Evolutionary conservation across 2,888 invertebrate species (phyloP), one percentile per base, ranked within the genome.

Genomic region (Hypolimnas misippus): DNA sequence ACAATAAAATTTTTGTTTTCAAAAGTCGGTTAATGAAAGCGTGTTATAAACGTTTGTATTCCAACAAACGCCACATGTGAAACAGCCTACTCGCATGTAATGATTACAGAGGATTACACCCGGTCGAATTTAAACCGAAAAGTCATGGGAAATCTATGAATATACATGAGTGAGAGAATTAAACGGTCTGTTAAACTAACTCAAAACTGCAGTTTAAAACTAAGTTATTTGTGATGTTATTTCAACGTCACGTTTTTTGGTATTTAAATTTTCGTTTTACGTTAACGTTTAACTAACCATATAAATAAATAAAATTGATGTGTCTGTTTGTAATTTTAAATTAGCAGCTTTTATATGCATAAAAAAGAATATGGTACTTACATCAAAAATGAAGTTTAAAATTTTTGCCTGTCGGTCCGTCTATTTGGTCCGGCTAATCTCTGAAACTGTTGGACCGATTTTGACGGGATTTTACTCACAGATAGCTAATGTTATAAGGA

Each of bases 101-200:
- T 52, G 44, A 42, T 59, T 51, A 59, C 42, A 17, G n/a, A 57
- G 63, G 55, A 59, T 59, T 56, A 63, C 63, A 33, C 44, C 35
- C 25, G 16, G 44, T 38, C 35, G 51, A 59, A 55, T 63, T 59
- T 44, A 29, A 59, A 55, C 58, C 59, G 58, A 63, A 63, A 63
- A 59, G 59, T 63, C 63, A 55, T 29, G 55, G 33, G 38, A 44
- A 63, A 42, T 55, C 59, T 44, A 59, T 63, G 59, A 63, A 63
- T 63, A 63, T 58, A 63, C 63, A 63, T 63, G 63, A 59, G n/a
- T n/a, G 55, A 17, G 21, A 44, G 59, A 63, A 59, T 63, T 59
- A 55, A 59, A 59, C 55, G 55, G 42, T 44, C 55, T 44, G 58
- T 58, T 42, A 25, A 59, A 55, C 42, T 63, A 55, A 59, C 55